phyloP scores from a whole-genome alignment of 2,888 invertebrate species.

The Embidobia sp. region DNA sequence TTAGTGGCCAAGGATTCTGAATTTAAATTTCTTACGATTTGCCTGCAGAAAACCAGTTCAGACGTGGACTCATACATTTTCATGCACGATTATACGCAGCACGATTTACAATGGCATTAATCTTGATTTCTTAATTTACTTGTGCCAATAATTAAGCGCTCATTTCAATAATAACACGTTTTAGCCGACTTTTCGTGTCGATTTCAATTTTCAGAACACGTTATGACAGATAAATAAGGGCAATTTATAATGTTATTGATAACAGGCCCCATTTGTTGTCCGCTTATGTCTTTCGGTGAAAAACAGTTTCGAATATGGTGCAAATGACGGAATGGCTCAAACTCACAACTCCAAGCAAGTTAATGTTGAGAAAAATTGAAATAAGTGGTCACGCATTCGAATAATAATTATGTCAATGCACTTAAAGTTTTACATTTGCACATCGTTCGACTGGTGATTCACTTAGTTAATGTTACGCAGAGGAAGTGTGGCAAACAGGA shows the following conservation, averaged over 20 bases:
- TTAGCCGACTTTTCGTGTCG: neutral
- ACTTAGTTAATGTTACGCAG: neutral
- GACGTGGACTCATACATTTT: conserved; percentile 34
- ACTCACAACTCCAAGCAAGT: too few relatives aligned
- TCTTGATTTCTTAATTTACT: conserved; percentile 37
- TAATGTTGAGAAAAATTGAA: too few relatives aligned
- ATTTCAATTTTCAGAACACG: conserved; percentile 17
- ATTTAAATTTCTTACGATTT: conserved; percentile 42
- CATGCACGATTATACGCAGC: conserved; percentile 25
- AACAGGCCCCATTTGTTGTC: too few relatives aligned
- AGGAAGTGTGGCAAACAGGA: too few relatives aligned
- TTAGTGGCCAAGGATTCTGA: conserved; percentile 44
- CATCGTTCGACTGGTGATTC: neutral
- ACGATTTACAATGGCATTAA: conserved; percentile 30
- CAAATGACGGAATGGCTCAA: too few relatives aligned
- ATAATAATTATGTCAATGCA: too few relatives aligned
- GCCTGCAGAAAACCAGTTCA: conserved; percentile 31
- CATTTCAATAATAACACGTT: conserved; percentile 26
- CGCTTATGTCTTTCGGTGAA: too few relatives aligned
- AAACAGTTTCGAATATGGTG: too few relatives aligned
- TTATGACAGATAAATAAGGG: neutral
- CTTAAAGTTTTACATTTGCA: neutral
- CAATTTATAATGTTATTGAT: neutral
- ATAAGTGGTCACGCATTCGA: too few relatives aligned
- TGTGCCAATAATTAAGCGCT: conserved; percentile 13